Base-by-base conservation (phyloP, 2,888 invertebrate species). In the Alitta virens region DNA sequence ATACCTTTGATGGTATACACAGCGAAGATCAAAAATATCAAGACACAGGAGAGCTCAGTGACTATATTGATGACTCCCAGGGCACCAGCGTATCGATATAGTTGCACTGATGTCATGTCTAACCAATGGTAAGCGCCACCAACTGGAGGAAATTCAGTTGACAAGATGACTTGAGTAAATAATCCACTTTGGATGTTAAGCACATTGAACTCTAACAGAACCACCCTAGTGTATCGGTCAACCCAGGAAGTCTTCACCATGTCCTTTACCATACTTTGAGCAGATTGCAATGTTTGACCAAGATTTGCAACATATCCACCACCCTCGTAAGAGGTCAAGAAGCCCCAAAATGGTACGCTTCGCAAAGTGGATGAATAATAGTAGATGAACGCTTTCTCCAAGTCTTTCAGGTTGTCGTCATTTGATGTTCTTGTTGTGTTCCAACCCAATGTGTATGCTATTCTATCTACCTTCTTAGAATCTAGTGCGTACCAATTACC, bases 301-400 rank as follows among this genome's bases (percentile, higher is more conserved):
- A 71, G 60, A 18, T 62, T 38, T 14, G 69, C 67, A 9, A 64
- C 59, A 56, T 71, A 71, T 7, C 71, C 71, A 9, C 71, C 71
- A 2, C 65, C 67, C 0, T 67, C 60, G 54, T 71, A 71, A 2
- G 57, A 42, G 2, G 54, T 53, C 50, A 61, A 25, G 43, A 33
- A 16, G 1, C 69, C 69, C 60, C 53, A 56, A 53, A 55, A 62
- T 7, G 63, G 38, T 7, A 66, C 16, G 25, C 55, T 55, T 7
- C n/a, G 3, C 46, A 46, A 21, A n/a, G n/a, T 7, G 7, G n/a
- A 3, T 12, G 46, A n/a, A 12, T 7, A 12, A 12, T 46, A 7
- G 21, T 9, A 46, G n/a, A 16, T 46, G 46, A 18, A 46, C 5
- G 46, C 46, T 21, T 46, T 21, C 5, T 46, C 46, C 12, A 33